Conservation (phyloP, 2,797 vertebrate species). For the Stomatorhinus walkeri region DNA sequence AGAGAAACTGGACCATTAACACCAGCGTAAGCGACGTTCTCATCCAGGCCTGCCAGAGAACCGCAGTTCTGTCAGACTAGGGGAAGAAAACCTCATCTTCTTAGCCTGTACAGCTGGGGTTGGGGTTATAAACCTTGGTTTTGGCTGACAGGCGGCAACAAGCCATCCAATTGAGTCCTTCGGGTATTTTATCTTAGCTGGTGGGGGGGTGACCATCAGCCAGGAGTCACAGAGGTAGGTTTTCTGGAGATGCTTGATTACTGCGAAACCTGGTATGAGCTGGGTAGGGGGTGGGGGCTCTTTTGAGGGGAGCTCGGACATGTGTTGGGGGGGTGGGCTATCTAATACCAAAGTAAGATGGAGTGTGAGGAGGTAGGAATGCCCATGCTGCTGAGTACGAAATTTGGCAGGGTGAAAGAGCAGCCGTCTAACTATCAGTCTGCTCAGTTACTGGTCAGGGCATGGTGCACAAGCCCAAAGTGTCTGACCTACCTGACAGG, state of each 20-base stretch:
- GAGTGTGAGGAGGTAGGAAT: neutral
- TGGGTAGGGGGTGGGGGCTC: constrained; percentile 13
- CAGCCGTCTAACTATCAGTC: neutral
- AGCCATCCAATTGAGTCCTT: constrained; percentile 23
- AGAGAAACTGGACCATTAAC: neutral
- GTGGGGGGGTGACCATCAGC: constrained; percentile 1
- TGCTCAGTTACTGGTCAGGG: neutral
- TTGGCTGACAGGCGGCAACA: neutral
- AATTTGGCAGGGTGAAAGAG: neutral
- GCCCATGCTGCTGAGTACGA: neutral
- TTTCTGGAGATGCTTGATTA: constrained; percentile 44
- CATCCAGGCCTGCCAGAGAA: neutral
- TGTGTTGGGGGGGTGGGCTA: neutral
- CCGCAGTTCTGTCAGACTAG: neutral
- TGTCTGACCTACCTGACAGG: constrained; percentile 66
- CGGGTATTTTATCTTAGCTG: constrained; percentile 30
- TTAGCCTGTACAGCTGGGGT: neutral
- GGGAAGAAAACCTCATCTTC: neutral
- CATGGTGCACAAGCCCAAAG: neutral
- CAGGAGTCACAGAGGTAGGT: constrained; percentile 37
- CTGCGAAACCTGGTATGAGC: constrained; percentile 31
- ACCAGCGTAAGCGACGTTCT: neutral
- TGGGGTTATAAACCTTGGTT: neutral
- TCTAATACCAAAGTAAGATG: neutral
- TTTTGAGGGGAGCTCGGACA: constrained; percentile 7